phyloP scores from a whole-genome alignment of 2,113 vertebrate species.

The Boulengeromyrus knoepffleri region DNA sequence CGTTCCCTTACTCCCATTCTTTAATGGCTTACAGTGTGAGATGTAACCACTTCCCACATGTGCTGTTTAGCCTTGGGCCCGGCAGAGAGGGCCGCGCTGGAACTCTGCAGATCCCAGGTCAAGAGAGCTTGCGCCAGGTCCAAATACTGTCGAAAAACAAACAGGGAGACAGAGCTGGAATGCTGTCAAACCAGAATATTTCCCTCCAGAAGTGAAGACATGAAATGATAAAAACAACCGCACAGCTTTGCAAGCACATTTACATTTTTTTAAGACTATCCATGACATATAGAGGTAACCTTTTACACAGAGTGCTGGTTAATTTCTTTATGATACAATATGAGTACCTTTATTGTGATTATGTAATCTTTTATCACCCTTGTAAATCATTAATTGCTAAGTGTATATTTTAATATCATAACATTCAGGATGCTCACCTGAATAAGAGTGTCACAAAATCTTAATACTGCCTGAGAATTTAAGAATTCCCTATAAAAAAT shows the following conservation, averaged over 20 bases:
- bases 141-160: neutral
- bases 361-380: neutral
- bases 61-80: neutral
- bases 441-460: neutral
- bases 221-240: constrained; percentile 22
- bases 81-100: neutral
- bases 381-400: neutral
- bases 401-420: neutral
- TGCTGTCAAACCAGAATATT: neutral
- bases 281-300: neutral
- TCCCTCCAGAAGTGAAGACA: neutral
- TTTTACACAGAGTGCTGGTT: neutral
- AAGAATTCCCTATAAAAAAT: constrained; percentile 7
- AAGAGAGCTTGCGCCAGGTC: neutral
- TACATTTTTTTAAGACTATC: neutral
- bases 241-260: neutral
- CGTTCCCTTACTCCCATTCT: constrained; percentile 18
- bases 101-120: neutral
- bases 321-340: neutral
- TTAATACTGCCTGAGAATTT: neutral
- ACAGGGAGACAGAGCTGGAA: neutral
- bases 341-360: neutral
- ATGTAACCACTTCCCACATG: neutral
- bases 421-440: neutral
- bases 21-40: constrained; percentile 21